phyloP scores from a whole-genome alignment of 2,888 invertebrate species.

The Zaprionus lineosus region DNA sequence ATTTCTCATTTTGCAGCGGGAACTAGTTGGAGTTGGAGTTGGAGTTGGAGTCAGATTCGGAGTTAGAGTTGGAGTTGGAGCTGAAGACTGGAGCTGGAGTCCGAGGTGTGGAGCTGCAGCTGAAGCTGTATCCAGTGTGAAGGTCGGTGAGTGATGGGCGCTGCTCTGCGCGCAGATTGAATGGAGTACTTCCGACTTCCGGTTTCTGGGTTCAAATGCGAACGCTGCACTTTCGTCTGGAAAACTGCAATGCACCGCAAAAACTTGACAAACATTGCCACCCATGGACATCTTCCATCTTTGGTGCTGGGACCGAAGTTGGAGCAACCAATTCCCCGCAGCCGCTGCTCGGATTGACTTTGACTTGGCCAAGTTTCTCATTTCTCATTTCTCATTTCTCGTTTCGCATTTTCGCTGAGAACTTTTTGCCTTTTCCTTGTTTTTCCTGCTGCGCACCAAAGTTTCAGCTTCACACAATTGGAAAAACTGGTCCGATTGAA shows the following conservation, averaged over 20 bases:
- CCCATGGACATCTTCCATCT: background rate
- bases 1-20: conserved; percentile 61
- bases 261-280: conserved; percentile 51
- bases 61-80: background rate
- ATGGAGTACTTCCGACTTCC: conserved; percentile 79
- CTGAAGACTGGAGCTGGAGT: conserved; percentile 1
- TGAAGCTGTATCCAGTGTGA: background rate
- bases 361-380: conserved; percentile 55
- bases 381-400: conserved; percentile 34
- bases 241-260: conserved; percentile 63
- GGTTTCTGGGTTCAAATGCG: conserved; percentile 56
- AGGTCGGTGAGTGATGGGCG: conserved; percentile 48
- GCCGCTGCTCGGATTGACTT: conserved; percentile 38
- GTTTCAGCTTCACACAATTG: conserved; percentile 21
- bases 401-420: conserved; percentile 29
- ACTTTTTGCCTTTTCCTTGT: conserved; percentile 33
- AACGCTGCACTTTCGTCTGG: conserved; percentile 69
- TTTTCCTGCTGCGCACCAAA: conserved; percentile 21
- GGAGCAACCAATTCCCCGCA: too few species aligned
- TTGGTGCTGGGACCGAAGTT: background rate
- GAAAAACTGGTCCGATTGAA: background rate
- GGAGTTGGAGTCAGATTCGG: conserved; percentile 12
- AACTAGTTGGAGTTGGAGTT: background rate
- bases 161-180: conserved; percentile 73
- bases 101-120: background rate